A percentile compares a stretch with the other conserved stretches of the same genome.
phyloP scores from a whole-genome alignment of 2,113 vertebrate genomes.

The Charadrius vociferus region DNA sequence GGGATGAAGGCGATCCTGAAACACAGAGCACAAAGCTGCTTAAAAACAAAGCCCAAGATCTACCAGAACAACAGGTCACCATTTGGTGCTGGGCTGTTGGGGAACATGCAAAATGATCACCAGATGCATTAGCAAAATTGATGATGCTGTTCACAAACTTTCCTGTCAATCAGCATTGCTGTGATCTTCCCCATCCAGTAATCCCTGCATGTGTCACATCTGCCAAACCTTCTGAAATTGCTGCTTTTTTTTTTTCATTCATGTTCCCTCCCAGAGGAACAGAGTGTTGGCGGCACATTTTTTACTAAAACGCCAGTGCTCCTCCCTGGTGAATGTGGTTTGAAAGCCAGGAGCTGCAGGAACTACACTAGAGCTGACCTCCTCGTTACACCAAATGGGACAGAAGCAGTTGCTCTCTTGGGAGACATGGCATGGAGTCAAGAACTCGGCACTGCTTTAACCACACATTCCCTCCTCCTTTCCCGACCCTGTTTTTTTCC shows the following conservation, averaged over 20 bases:
- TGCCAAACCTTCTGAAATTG: not conserved
- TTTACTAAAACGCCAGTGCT: not conserved
- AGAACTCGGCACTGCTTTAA: not conserved
- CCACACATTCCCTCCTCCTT: not conserved
- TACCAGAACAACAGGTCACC: not conserved
- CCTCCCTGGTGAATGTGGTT: not conserved
- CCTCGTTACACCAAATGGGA: fast-evolving
- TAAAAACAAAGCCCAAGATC: not conserved
- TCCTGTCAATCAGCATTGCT: not conserved
- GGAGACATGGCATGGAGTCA: not conserved
- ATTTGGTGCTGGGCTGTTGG: not conserved
- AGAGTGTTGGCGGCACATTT: not conserved
- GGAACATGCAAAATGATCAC: fast-evolving
- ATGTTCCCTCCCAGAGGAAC: not conserved
- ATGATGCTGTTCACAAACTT: not conserved
- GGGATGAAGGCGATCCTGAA: not conserved
- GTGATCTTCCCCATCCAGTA: not conserved
- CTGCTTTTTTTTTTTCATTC: not conserved
- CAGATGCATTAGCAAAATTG: not conserved
- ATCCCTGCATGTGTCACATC: not conserved
- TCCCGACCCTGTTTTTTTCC: not conserved
- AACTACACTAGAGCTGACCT: not conserved
- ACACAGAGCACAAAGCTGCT: not conserved
- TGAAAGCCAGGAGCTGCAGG: not conserved
- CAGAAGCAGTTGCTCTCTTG: not conserved